phyloP scores from a whole-genome alignment of 1,140 invertebrate species.

The Oryctes rhinoceros region DNA sequence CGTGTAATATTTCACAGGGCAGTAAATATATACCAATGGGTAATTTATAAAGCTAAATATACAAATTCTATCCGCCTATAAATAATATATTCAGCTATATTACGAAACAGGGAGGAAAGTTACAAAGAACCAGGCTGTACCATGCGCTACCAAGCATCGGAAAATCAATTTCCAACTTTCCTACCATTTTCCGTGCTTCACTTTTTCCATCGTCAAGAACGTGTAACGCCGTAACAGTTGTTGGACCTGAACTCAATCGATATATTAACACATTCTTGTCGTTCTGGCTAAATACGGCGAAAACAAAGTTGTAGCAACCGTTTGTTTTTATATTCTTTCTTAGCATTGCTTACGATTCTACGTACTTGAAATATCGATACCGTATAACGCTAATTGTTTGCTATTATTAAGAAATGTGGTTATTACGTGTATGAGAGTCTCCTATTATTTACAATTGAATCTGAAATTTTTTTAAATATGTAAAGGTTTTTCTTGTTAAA shows the following conservation, averaged over 20 bases:
- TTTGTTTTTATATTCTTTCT: too few species aligned
- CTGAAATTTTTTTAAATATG: too few species aligned
- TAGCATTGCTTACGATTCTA: too few species aligned
- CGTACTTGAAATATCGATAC: too few species aligned
- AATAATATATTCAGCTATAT: background rate
- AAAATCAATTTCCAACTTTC: background rate
- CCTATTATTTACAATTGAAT: too few species aligned
- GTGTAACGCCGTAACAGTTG: background rate
- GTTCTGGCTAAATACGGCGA: background rate
- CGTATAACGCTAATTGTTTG: too few species aligned
- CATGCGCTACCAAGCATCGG: constrained; percentile 3
- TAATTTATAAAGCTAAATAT: background rate
- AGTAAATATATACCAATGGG: background rate
- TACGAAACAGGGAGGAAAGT: background rate
- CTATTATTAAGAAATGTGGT: too few species aligned
- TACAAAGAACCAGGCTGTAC: background rate
- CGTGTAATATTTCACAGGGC: too few species aligned
- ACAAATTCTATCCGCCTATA: background rate
- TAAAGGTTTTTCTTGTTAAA: too few species aligned
- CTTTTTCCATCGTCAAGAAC: background rate
- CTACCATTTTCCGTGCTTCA: background rate
- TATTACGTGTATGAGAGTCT: too few species aligned
- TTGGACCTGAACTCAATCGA: background rate
- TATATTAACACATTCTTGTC: background rate
- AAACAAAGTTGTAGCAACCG: too few species aligned